Base-by-base conservation (phyloP, 2,113 vertebrate species). In the Cricetomys ansorgei region DNA sequence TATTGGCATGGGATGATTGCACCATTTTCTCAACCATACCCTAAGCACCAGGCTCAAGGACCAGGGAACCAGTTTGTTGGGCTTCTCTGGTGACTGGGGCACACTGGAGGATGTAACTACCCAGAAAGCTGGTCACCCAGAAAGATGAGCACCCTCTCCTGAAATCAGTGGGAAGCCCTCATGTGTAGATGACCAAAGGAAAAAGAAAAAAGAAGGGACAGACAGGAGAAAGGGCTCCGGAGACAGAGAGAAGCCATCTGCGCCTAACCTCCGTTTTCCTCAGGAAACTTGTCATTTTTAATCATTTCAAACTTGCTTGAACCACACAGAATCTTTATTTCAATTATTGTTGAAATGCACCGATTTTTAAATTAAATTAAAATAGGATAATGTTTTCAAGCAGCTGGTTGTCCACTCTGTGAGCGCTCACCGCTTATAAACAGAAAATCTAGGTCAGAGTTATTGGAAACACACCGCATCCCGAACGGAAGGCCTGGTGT, bases 61-160 rank as follows among this genome's bases (percentile, higher is more conserved):
- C 17, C 12, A 12, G 37, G 21, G 17, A 16, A 16, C 17, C 11
- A 4, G 10, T 12, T 2, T 2, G 8, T 70, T 7, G 0, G 16
- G 37, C 3, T 40, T 34, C 43, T 48, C 85, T 5, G 5, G 23
- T 4, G 7, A 55, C n/a, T 3, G 17, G 15, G 11, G 31, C 40
- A 3, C 67, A 45, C 75, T 19, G 21, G 13, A 29, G 57, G 2
- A 27, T 0, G 1, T 19, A 59, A n/a, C 0, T 50, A 5, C 40
- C 53, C 31, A 1, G 1, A 34, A 17, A 55, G 37, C 70, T 0
- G 0, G 0, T 0, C 1, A 1, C 15, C 8, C 72, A n/a, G 1
- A 34, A 17, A 55, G 37, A 70, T 0, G 0, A 0, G 1, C 1
- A 1, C 15, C 8, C 72, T 72, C 57, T 55, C 23, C 25, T 70